Evolutionary conservation across 2,113 vertebrate species (phyloP), one percentile per base, ranked within the genome.

Genomic region (Isichthys henryi): DNA sequence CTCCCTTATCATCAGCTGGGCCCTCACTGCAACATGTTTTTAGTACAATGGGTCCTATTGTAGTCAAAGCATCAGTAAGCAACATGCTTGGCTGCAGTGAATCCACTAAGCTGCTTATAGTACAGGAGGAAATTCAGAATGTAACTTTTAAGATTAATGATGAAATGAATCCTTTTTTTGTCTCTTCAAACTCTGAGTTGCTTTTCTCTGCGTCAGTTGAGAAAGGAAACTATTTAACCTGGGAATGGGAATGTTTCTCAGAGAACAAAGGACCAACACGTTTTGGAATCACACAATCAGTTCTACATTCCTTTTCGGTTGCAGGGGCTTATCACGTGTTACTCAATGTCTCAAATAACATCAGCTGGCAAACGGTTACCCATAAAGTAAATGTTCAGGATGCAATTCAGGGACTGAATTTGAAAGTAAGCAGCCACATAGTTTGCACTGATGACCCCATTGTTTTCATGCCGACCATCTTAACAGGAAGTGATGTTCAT

Each of bases 341-440:
- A 74, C 91, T 97, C 77, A 96, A 95, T 56, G 93, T 94, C 35
- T 97, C 96, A 85, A 96, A 96, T 91, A 62, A 53, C 1, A 90
- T 97, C 21, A 96, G 93, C 66, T 96, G 94, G 93, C 92, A 95
- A 88, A 89, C 77, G 3, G 89, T 93, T 39, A 93, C 92, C 19
- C 93, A 94, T 70, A n/a, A 27, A 17, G 70, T 96, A 27, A 93
- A 39, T 0, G 92, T 94, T 5, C 94, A 96, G 90, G 95, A 97
- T 21, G 56, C 89, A 86, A 58, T 97, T 43, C 50, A 90, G 84
- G 95, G 92, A 56, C 90, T 97, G 46, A 88, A 2, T 13, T 90
- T 96, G 49, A 92, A 90, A 4, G 77, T 92, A 21, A 95, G 92
- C 46, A 92, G 91, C 46, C 53, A 7, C 9, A 88, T 90, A 3